A percentile compares a stretch with the other conserved stretches of the same genome.
Evolutionary conservation across 2,888 invertebrate species (phyloP).

Genomic region (Nephrotoma appendiculata): DNA sequence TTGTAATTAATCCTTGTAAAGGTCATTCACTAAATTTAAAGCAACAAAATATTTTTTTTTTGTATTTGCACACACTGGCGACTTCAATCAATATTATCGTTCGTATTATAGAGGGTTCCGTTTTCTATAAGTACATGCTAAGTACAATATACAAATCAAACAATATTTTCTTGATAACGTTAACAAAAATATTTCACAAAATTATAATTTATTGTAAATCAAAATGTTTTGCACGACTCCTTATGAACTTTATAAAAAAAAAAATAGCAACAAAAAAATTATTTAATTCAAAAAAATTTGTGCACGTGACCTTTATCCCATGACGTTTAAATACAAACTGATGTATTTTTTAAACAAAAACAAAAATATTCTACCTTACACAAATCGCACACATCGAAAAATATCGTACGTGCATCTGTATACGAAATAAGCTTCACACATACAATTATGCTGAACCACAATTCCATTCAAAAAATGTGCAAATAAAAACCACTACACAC

Average conservation of each 20-base stretch:
- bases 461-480: not conserved
- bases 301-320: not conserved
- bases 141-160: not conserved
- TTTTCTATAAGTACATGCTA: not conserved
- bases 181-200: not conserved
- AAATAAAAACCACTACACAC: not conserved
- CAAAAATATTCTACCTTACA: not conserved
- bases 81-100: not conserved
- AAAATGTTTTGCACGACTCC: not conserved
- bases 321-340: conserved; percentile 1
- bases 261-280: not conserved
- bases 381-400: not conserved
- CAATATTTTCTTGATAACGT: not conserved
- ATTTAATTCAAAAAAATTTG: not conserved
- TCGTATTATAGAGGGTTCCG: not conserved
- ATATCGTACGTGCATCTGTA: not conserved
- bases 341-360: not conserved
- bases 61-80: not conserved
- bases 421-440: not conserved
- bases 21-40: not conserved
- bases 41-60: not conserved
- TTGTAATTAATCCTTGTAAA: not conserved
- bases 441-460: not conserved
- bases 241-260: not conserved
- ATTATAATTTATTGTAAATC: not conserved